phyloP scores from a whole-genome alignment of 2,113 vertebrate species.

The Chroicocephalus ridibundus region DNA sequence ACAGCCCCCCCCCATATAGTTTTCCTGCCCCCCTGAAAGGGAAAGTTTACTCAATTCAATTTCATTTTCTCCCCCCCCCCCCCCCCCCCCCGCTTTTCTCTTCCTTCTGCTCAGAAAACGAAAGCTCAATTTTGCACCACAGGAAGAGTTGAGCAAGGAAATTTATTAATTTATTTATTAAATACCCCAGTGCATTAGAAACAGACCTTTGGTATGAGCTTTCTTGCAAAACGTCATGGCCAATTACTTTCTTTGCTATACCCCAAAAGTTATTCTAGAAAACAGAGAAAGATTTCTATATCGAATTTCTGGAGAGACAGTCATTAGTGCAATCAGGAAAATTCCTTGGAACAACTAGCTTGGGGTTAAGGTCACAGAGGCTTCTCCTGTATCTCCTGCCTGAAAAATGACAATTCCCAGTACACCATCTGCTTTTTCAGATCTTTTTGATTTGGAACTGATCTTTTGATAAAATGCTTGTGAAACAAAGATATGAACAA shows the following conservation, averaged over 20 bases:
- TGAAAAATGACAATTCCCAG: neutral
- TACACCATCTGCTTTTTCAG: neutral
- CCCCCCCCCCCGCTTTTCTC: neutral
- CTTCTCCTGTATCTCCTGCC: neutral
- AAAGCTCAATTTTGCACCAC: neutral
- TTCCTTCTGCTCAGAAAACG: neutral
- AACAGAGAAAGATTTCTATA: neutral
- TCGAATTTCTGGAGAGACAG: neutral
- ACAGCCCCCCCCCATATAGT: accelerated
- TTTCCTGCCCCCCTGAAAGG: neutral
- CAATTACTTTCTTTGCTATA: neutral
- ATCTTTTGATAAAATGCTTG: neutral
- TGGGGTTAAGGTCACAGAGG: neutral
- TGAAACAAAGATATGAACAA: neutral
- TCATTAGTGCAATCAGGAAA: neutral
- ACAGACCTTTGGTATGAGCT: neutral
- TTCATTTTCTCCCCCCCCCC: neutral
- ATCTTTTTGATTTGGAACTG: neutral
- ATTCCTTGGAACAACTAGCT: neutral
- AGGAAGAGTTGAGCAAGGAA: neutral
- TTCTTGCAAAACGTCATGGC: neutral
- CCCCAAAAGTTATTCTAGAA: neutral
- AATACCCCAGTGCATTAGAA: neutral
- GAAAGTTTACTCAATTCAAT: neutral
- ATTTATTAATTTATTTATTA: neutral